These are phyloP conservation scores for Zaprionus inermis DNA, from an alignment of 1,140 invertebrate genomes.

Conservation along the genomic window DNA sequence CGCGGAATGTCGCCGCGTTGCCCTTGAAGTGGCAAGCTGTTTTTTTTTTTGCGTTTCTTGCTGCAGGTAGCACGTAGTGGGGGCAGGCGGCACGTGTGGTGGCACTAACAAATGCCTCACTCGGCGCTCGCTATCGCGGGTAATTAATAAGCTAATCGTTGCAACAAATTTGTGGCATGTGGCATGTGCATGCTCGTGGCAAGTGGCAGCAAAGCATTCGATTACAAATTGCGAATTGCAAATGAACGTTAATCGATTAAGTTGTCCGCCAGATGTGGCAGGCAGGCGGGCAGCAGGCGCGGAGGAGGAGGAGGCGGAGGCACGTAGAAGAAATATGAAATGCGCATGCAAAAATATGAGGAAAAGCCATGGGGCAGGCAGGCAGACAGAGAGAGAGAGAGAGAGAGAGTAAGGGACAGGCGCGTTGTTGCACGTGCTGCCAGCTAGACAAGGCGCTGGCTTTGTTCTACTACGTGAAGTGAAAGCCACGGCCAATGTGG, in stretches of 20 bases:
- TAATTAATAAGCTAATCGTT: conserved; percentile 82
- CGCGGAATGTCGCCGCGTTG: conserved; percentile 38
- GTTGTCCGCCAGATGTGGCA: conserved; percentile 54
- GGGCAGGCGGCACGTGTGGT: not conserved
- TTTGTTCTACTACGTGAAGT: conserved; percentile 62
- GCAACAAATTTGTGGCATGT: conserved; percentile 80
- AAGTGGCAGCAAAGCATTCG: conserved; percentile 41
- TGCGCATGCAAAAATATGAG: conserved; percentile 77
- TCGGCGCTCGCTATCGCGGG: conserved; percentile 65
- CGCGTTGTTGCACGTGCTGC: conserved; percentile 56
- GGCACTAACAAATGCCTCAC: conserved; percentile 55
- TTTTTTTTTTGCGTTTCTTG: not conserved
- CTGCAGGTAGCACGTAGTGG: conserved; percentile 8
- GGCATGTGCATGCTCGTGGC: conserved; percentile 44
- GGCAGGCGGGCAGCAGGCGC: not conserved
- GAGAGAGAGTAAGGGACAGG: not conserved
- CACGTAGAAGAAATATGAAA: conserved; percentile 65
- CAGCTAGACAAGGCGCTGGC: conserved; percentile 63
- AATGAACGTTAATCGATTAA: conserved; percentile 82
- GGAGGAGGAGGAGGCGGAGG: not conserved
- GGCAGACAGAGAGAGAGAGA: too few relatives aligned
- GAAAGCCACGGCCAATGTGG: conserved; percentile 51
- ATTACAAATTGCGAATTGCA: conserved; percentile 74
- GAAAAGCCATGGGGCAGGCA: not conserved
- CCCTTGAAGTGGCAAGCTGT: conserved; percentile 34